Evolutionary conservation across 1,140 invertebrate genomes (phyloP), one percentile per base, ranked within the genome.

Genomic region (Brachionus asplanchnoidis): DNA sequence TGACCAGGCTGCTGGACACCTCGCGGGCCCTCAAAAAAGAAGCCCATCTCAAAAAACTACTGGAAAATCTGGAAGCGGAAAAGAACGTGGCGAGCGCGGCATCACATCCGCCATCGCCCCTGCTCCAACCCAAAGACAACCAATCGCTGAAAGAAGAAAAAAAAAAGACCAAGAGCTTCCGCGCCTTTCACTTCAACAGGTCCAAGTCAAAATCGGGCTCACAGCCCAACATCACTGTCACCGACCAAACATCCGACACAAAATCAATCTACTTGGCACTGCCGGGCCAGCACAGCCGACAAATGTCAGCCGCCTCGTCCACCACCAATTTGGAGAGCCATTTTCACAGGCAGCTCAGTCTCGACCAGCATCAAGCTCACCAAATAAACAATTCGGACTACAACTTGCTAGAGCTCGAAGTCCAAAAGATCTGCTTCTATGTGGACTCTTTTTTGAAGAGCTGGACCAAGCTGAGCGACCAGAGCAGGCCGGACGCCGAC

Each of bases 341-440:
- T 26, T 46, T 77, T 28, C 73, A 77, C 11, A 77, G 28, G 42
- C 73, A 77, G 5, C 11, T 53, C 9, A 28, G 20, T 2, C 23
- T 53, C 4, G 17, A 1, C 50, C 23, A 46, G 28, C 9, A 50
- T 32, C 73, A 77, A 77, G 26, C 73, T 26, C 73, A 77, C 26
- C 5, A 53, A 50, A 77, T 77, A 77, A 77, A 68, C 53, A 65
- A 82, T n/a, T 82, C 53, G 3, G 79, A 82, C 11, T 82, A 82
- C 26, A 82, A 23, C 26, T 9, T 65, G 28, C 8, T 82, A 1
- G 79, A 82, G 36, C 4, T 60, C 0, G 53, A 82, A 68, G 65
- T 82, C 1, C 56, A 82, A 68, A 82, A 44, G 40, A 82, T 82
- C 36, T 77, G 42, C 20, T 77, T 50, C 42, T 36, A 53, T 32